Base-by-base conservation (phyloP, 1,140 invertebrate species). In the Calycopis cecrops region DNA sequence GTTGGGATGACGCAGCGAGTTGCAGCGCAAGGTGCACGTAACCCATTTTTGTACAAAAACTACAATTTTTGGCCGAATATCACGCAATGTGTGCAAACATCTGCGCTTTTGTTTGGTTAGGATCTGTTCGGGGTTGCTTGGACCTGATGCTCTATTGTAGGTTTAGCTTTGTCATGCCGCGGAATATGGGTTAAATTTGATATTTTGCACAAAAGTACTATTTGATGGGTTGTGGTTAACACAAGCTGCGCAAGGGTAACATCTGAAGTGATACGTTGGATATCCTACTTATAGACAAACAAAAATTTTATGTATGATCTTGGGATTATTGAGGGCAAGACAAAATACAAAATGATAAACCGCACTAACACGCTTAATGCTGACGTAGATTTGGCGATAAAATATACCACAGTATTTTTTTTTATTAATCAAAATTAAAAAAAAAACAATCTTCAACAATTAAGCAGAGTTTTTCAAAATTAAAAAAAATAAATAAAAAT, bases 1-100 rank as follows among this genome's bases (percentile, higher is more conserved):
- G 57, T 49, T 51, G 55, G 47, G 49, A 70, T 75, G 70, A 71
- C 63, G 68, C 60, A 48, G 66, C 67, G 66, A 73, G 71, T 69
- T 70, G 63, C 53, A 55, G 59, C 48, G 79, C 79, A 85, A 85
- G 82, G 82, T 85, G 82, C 69, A 69, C 57, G 48, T 72, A 81
- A 83, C 77, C 78, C 78, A 80, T 83, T 85, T 82, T 79, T 79
- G 78, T 67, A 69, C 72, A 74, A 76, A 79, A 77, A 77, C 67
- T 28, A 54, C 53, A 59, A 50, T 55, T 69, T 76, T 75, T 49
- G 54, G 66, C 55, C 59, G 59, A 60, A 69, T 71, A 70, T 67
- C 53, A 60, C 67, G 79, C 79, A 82, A 82, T 64, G 72, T 77
- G 78, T 55, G 71, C 71, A 75, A 74, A 55, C 81, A 83, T 76